Base-by-base conservation (phyloP, 2,113 vertebrate genomes). In the Clarias macrocephalus region DNA sequence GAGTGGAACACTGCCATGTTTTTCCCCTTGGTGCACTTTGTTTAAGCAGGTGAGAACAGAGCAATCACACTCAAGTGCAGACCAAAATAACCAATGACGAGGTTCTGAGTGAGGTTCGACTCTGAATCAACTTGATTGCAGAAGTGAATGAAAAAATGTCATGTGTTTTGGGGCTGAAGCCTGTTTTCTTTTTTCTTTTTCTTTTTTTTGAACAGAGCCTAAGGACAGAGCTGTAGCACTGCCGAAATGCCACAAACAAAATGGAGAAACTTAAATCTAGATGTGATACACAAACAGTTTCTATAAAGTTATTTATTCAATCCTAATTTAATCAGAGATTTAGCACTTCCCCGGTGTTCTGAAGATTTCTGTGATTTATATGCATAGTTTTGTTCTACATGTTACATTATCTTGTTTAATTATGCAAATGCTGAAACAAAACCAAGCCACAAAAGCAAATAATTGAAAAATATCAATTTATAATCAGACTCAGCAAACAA, bases 331-430 rank as follows among this genome's bases (percentile, higher is more conserved):
- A 18, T 70, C 28, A 15, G 13, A 30, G 28, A 30, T 16, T 68
- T 68, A 68, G 65, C 4, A 70, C 0, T 33, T 28, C 7, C 66
- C 42, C 16, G 42, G 33, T 21, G 70, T 52, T 76, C 21, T 76
- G 73, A 1, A 25, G 12, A 48, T 73, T 73, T 23, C 33, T 37
- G 30, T 33, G 4, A 70, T 73, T 72, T 42, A 73, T 37, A 33
- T 42, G 33, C 33, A 21, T 2, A 25, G 48, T 75, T 75, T 52
- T 52, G 12, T 48, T 23, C 48, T n/a, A 54, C 18, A 8, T 48
- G 13, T 76, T 13, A 8, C n/a, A n/a, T n/a, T 48, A 42, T 82
- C 37, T 66, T 72, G 72, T 75, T 75, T 84, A 75, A 72, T 76
- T 25, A 48, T 13, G 21, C 48, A 48, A 48, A 48, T 52, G 21